These are phyloP conservation scores for Crotalus tigris DNA, from an alignment of 2,113 vertebrate genomes.

Conservation along the genomic window DNA sequence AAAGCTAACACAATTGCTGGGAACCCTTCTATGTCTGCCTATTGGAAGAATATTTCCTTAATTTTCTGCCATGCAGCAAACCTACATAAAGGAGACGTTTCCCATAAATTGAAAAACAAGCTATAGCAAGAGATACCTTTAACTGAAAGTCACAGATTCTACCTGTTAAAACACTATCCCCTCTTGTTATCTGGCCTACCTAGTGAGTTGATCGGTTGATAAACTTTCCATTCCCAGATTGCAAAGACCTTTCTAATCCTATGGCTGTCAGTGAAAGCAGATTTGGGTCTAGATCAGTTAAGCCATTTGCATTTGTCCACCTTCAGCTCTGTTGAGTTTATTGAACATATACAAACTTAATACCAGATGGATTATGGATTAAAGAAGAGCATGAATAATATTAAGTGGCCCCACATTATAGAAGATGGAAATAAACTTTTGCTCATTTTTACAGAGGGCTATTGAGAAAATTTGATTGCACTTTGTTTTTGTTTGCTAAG, in stretches of 20 bases:
- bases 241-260: background rate
- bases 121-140: background rate
- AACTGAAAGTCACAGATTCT: background rate
- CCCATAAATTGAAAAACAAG: background rate
- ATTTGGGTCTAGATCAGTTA: background rate
- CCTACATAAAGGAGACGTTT: background rate
- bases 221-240: background rate
- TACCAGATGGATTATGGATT: too few species aligned
- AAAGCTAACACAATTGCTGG: too few species aligned
- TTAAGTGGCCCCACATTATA: background rate
- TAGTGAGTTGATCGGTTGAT: background rate
- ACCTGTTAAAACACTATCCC: too few species aligned
- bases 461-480: background rate
- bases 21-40: background rate
- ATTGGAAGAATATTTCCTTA: background rate
- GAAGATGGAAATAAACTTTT: background rate
- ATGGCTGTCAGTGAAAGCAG: background rate
- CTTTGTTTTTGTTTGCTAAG: background rate
- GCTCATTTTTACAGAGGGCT: background rate
- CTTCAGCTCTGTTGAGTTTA: background rate
- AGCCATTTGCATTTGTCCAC: background rate
- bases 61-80: background rate
- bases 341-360: background rate
- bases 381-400: background rate
- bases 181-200: background rate